Conservation (phyloP, 2,113 vertebrate species). For the Osmerus mordax region DNA sequence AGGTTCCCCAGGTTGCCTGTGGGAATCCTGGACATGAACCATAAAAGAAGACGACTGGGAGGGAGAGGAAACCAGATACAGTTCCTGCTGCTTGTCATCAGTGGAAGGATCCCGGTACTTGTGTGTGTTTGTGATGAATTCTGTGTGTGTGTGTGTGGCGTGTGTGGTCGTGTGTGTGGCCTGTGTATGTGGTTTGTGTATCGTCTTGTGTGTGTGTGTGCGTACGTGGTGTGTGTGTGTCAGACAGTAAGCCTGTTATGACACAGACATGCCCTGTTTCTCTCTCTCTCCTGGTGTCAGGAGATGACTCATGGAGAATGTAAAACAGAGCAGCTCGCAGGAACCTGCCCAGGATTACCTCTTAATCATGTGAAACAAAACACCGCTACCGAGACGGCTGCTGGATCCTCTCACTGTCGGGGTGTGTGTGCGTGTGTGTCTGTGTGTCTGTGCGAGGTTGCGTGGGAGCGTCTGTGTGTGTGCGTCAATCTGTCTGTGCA, state of each 20-base stretch:
- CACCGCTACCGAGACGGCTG: background rate
- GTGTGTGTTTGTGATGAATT: background rate
- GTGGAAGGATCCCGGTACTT: no score
- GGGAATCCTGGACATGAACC: no score
- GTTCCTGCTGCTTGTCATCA: no score
- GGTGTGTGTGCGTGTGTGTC: background rate
- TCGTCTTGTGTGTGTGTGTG: background rate
- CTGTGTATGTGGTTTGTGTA: no score
- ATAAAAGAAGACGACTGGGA: no score
- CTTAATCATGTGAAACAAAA: background rate
- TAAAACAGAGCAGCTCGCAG: slow-evolving; percentile 2
- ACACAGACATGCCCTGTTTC: slow-evolving; percentile 8
- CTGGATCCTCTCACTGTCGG: background rate
- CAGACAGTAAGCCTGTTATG: slow-evolving; percentile 28
- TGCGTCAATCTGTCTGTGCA: background rate
- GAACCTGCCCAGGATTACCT: slow-evolving; percentile 1
- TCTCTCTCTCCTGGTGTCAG: slow-evolving; percentile 24
- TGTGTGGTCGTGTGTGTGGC: slow-evolving; percentile 1
- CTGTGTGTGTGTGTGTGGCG: slow-evolving; percentile 25
- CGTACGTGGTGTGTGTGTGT: background rate
- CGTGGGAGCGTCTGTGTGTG: background rate
- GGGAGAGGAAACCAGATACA: no score
- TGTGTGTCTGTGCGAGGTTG: background rate
- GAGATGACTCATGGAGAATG: background rate
- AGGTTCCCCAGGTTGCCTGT: no score